Evolutionary conservation across 2,797 vertebrate species (phyloP), one percentile per base, ranked within the genome.

Genomic region (Hippocampus kuda): DNA sequence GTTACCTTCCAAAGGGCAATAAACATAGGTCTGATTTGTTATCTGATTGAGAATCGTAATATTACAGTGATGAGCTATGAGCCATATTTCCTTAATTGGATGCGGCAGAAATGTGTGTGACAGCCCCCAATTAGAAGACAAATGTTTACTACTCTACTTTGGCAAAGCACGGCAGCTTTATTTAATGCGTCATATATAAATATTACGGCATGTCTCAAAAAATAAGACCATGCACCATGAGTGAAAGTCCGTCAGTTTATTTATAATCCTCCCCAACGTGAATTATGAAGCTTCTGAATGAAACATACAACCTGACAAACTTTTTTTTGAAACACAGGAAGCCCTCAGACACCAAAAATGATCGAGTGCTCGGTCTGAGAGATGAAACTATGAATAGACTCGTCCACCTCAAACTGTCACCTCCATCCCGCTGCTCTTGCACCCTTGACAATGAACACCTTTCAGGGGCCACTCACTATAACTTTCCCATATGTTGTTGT

Each of bases 351-450:
- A 79, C 80, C 80, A 82, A 76, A 85, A 88, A 90, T 92, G 91
- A 92, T 92, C 87, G 90, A 92, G 90, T 81, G 88, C 90, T 87
- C 82, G 79, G 86, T 89, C 87, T 85, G 87, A 88, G 87, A 89
- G 88, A 85, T 44, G 90, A 90, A 91, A 89, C 91, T 92, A 92
- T 92, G 90, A 92, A 92, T 92, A 92, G 91, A 91, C 86, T 89
- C 79, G 84, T 89, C 90, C 89, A 91, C 92, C 92, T 91, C 85
- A 91, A 92, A 91, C 90, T 93, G 91, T 93, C 91, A 92, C 80
- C 8, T 77, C 83, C 84, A 89, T 90, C 87, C 83, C 76, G 71
- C 84, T 81, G 85, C 84, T 79, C 76, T 75, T 77, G 87, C 82
- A 83, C 81, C 1, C 81, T 8, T 38, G 62, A 78, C 84, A 83